Evolutionary conservation across 2,113 vertebrate genomes (phyloP).

Genomic region (Lathamus discolor): DNA sequence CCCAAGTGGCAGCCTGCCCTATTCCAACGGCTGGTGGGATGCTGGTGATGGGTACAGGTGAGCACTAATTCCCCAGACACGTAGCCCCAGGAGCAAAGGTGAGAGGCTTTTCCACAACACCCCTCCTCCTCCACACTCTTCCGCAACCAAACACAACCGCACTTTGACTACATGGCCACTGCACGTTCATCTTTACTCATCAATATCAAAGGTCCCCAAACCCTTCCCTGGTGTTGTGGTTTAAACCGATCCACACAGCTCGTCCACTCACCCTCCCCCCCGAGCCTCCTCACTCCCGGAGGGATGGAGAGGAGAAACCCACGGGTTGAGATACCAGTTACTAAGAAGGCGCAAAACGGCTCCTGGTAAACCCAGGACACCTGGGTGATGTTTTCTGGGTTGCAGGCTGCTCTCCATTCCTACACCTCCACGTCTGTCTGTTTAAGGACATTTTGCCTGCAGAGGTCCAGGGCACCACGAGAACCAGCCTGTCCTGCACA

Average conservation of each 20-base stretch:
- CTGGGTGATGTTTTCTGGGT: not conserved
- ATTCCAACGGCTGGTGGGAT: rapidly evolving
- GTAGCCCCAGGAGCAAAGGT: not conserved
- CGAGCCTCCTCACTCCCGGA: too few species aligned
- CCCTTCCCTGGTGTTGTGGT: too few species aligned
- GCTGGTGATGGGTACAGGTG: rapidly evolving
- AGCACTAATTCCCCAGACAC: not conserved
- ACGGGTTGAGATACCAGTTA: too few species aligned
- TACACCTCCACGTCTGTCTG: not conserved
- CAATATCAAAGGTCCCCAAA: not conserved
- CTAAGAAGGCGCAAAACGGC: too few species aligned
- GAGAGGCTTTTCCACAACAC: not conserved
- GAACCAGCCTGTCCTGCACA: conserved; percentile 18
- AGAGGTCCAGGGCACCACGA: not conserved
- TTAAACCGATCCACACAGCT: too few species aligned
- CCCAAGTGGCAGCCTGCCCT: not conserved
- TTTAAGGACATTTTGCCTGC: not conserved
- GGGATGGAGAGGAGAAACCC: too few species aligned
- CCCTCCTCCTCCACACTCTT: not conserved
- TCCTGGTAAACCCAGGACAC: too few species aligned
- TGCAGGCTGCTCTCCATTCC: not conserved
- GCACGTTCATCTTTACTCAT: not conserved
- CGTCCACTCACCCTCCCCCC: too few species aligned
- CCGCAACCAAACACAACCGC: not conserved
- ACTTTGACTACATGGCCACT: rapidly evolving